Base-by-base conservation (phyloP, 2,888 invertebrate genomes). In the Eupithecia dodoneata region DNA sequence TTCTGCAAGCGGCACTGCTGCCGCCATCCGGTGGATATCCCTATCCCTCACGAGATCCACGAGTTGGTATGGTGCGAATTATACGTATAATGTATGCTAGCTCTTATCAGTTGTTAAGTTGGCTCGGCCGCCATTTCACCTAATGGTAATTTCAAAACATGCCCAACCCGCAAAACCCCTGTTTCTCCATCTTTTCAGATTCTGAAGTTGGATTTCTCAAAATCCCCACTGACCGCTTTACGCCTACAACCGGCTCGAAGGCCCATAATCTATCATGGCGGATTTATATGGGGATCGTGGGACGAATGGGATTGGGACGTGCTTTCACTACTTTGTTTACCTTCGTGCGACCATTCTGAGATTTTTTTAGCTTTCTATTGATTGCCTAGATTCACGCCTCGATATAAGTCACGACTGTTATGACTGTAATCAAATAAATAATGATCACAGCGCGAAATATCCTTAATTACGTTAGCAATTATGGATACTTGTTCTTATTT, bases 291-390 rank as follows among this genome's bases (percentile, higher is more conserved):
- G 77, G 77, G 81, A 82, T 79, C 79, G 80, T 78, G 78, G 76
- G 55, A 75, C 71, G 77, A 82, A 82, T 81, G 82, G 80, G 85
- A 84, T 82, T 79, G 77, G 78, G 78, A 83, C 80, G 78, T 79
- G 78, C 74, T 45, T 42, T 15, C 15, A 42, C 7, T 66, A 66
- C 66, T 41, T 67, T 69, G 44, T 45, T 45, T 69, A 69, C n/a
- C 44, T 69, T 12, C 63, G 59, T 59, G 63, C 63, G 63, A 63
- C 63, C 4, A 63, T 63, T 63, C 30, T 18, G 9, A 18, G 18
- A 18, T 18, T 18, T 18, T 55, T 63, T 13, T 52, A 52, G 15
- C 52, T 52, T 15, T 3, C 52, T 4, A 15, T 15, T 52, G 13
- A 52, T 52, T 52, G 52, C 47, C 47, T 47, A 12, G 10, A 47